phyloP scores from a whole-genome alignment of 37 sponge, comb jelly and placozoan species.

The Haliclona indistincta region DNA sequence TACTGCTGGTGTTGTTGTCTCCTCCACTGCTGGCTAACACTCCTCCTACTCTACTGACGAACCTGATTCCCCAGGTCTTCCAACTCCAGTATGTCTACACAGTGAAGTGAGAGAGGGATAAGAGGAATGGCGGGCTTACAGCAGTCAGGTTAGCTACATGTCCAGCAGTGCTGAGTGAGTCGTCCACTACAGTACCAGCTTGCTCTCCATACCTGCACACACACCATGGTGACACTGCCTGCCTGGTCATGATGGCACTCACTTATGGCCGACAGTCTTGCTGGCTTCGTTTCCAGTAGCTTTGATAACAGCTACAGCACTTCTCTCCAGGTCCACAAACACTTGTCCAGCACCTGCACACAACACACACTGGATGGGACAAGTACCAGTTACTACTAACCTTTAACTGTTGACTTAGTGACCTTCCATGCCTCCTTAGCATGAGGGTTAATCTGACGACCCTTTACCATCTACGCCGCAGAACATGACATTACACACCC shows the following conservation, averaged over 20 bases:
- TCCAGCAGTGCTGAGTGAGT: conserved; percentile 48
- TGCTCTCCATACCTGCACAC: conserved; percentile 61
- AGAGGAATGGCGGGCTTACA: conserved; percentile 10
- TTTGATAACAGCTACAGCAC: conserved; percentile 38
- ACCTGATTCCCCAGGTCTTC: conserved; percentile 70
- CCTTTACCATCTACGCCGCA: conserved; percentile 35
- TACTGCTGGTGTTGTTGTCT: background rate
- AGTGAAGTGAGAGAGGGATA: background rate
- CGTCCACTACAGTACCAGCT: conserved; percentile 50
- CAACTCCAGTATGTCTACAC: conserved; percentile 70
- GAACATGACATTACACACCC: too few species aligned
- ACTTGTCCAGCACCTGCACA: conserved; percentile 55
- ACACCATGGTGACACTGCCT: background rate
- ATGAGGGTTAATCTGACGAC: conserved; percentile 54
- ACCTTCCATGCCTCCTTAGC: conserved; percentile 77
- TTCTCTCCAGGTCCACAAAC: conserved; percentile 39
- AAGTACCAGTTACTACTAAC: conserved; percentile 2
- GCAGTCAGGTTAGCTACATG: conserved; percentile 20
- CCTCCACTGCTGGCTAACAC: conserved; percentile 24
- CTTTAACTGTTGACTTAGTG: conserved; percentile 65
- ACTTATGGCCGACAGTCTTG: conserved; percentile 76
- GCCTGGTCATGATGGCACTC: background rate
- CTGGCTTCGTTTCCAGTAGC: conserved; percentile 39
- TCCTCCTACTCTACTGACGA: conserved; percentile 35
- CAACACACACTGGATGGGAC: background rate